Base-by-base conservation (phyloP, 2,113 vertebrate species). In the Malaclemys terrapin region DNA sequence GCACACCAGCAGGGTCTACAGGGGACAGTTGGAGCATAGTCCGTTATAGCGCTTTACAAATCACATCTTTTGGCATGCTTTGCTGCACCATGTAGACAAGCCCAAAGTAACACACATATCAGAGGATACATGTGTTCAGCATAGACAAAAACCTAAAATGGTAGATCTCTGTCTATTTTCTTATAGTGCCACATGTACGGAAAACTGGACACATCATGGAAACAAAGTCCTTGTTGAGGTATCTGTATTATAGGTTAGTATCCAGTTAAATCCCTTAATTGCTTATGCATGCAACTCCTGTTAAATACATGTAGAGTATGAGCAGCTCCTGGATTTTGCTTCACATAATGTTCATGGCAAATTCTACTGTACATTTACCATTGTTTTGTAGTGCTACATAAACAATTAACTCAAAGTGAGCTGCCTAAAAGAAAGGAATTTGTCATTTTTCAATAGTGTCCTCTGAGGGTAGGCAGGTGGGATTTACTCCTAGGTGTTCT, bases 391-490 rank as follows among this genome's bases (percentile, higher is more conserved):
- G 53, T 50, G 50, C 17, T 56, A 38, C n/a, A 42, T 56, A 82
- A 81, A 20, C n/a, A 82, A 25, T n/a, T 87, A 80, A 59, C 8
- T 29, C 56, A 8, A 82, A 82, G 35, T 3, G 49, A 52, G 53
- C 17, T 72, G 65, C 19, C 65, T 49, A 27, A 88, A 57, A 25
- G 6, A 76, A 10, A 16, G 35, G 47, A 35, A 2, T 13, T 80
- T 80, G 38, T 53, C 22, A 24, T 87, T 95, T 96, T 93, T 52
- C 80, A 22, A 88, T 20, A 91, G 10, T 25, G 35, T 80, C 45
- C 10, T 89, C 10, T 57, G 76, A 17, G 45, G 42, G 8, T 82
- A 87, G 0, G 4, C 85, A 42, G 57, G 38, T 69, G 56, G 56
- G 62, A 82, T n/a, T 27, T 3, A 62, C 42, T 92, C 93, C n/a